These are phyloP conservation scores for Gastracanthus pulcherrimus DNA, from an alignment of 2,888 invertebrate species.

Conservation along the genomic window DNA sequence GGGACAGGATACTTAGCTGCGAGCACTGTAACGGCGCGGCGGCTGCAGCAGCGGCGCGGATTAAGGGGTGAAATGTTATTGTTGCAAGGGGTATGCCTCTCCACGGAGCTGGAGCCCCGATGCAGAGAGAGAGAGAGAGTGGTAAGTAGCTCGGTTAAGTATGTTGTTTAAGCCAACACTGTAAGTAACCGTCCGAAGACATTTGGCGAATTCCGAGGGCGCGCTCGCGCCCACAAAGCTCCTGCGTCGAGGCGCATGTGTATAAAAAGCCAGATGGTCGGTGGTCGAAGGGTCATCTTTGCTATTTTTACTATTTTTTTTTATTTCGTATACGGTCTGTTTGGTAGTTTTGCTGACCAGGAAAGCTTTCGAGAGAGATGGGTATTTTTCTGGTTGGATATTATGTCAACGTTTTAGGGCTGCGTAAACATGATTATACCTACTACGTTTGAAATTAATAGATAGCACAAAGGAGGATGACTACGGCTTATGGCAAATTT, in stretches of 20 bases:
- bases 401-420: neutral
- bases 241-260: neutral
- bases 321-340: neutral
- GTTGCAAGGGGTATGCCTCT: slow-evolving; percentile 74
- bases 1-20: slow-evolving; percentile 74
- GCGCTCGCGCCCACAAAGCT: neutral
- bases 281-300: neutral
- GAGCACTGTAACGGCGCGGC: slow-evolving; percentile 67
- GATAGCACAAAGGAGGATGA: no score
- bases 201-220: slow-evolving; percentile 62
- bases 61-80: slow-evolving; percentile 77
- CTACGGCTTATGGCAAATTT: no score
- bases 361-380: neutral
- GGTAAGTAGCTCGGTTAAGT: slow-evolving; percentile 77
- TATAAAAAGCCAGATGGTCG: slow-evolving; percentile 43
- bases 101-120: no score
- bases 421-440: neutral
- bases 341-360: neutral
- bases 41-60: slow-evolving; percentile 69
- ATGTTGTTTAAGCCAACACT: slow-evolving; percentile 77
- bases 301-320: neutral
- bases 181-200: slow-evolving; percentile 74
- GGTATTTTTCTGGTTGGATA: neutral
- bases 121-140: no score
- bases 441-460: no score